phyloP scores from a whole-genome alignment of 2,113 vertebrate genomes.

The Pristiophorus japonicus region DNA sequence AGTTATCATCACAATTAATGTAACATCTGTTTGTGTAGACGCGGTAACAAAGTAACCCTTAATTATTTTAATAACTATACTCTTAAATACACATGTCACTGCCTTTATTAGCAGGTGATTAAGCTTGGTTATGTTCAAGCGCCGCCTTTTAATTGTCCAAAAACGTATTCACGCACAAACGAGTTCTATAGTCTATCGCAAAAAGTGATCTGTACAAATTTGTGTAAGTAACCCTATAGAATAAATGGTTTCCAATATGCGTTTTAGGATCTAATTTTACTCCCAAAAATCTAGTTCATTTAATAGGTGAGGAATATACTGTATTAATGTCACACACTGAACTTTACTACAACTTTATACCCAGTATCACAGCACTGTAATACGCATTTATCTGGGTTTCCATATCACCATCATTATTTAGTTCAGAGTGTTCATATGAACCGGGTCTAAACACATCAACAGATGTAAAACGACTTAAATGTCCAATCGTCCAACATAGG shows the following conservation, averaged over 20 bases:
- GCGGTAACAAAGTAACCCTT: neutral
- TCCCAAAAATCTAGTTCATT: neutral
- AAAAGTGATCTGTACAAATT: neutral
- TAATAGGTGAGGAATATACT: neutral
- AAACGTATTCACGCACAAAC: neutral
- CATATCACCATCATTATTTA: neutral
- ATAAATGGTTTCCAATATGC: neutral
- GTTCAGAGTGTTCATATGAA: neutral
- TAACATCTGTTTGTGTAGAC: neutral
- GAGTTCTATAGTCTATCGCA: neutral
- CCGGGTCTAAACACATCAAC: neutral
- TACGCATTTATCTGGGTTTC: no score
- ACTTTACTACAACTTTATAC: neutral
- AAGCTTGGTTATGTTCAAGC: neutral
- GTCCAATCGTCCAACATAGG: neutral
- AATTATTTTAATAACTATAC: neutral
- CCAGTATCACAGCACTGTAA: no score
- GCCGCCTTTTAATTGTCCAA: neutral
- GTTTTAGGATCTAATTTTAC: neutral
- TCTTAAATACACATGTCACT: neutral
- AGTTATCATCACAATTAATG: neutral
- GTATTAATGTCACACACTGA: neutral
- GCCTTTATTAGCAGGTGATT: neutral
- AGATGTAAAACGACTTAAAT: neutral
- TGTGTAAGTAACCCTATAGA: neutral